Evolutionary conservation across 2,113 vertebrate genomes (phyloP).

Genomic region (Xenopus laevis): DNA sequence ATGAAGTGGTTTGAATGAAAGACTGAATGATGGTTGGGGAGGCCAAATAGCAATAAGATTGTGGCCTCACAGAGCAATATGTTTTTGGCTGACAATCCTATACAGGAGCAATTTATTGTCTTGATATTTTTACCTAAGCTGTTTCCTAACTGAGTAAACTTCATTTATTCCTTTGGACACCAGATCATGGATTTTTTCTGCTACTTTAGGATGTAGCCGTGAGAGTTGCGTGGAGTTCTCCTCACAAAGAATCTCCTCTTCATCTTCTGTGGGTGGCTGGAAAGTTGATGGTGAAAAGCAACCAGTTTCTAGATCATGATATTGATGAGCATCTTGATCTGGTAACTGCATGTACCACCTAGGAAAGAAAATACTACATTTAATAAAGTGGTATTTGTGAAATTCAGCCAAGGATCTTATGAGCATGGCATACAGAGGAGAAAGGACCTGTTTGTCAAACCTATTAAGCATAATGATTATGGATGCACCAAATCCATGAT

Average conservation of each 20-base stretch:
- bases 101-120: too few species aligned
- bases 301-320: conserved; percentile 70
- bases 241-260: conserved; percentile 64
- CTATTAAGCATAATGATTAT: too few species aligned
- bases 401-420: too few species aligned
- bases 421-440: too few species aligned
- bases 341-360: conserved; percentile 84
- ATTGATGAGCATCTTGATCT: conserved; percentile 79
- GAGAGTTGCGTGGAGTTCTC: conserved; percentile 67
- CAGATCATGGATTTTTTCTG: conserved; percentile 76
- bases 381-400: too few species aligned
- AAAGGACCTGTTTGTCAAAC: too few species aligned
- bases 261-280: conserved; percentile 59
- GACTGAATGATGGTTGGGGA: too few species aligned
- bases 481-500: too few species aligned
- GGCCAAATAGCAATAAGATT: too few species aligned
- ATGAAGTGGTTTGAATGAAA: too few species aligned
- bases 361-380: conserved; percentile 38
- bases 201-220: conserved; percentile 78
- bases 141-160: conserved; percentile 80
- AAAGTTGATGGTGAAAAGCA: conserved; percentile 64
- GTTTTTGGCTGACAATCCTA: too few species aligned
- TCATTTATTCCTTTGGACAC: conserved; percentile 75
- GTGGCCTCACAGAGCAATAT: too few species aligned
- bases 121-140: conserved; percentile 68